Evolutionary conservation across 37 sponge, comb jelly and placozoan species (phyloP).

Genomic region (Halisarca cf. caerulea): DNA sequence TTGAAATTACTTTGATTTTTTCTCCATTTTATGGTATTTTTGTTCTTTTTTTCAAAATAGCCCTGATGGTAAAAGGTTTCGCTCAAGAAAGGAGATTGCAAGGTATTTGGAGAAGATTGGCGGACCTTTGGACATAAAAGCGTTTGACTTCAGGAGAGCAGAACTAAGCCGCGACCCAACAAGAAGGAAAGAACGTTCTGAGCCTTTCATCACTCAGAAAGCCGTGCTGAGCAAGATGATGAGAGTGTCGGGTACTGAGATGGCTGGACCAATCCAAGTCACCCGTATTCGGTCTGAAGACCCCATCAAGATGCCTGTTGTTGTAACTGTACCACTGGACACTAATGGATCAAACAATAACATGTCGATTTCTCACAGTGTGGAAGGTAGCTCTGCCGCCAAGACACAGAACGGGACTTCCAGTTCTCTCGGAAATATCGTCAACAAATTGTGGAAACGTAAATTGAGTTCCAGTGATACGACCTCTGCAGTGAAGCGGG

Average conservation of each 20-base stretch:
- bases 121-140: background rate
- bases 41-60: no score
- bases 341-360: background rate
- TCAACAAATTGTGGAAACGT: background rate
- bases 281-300: background rate
- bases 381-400: no score
- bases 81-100: slow-evolving; percentile 20
- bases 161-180: background rate
- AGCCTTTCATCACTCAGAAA: background rate
- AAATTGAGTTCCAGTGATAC: background rate
- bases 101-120: slow-evolving; percentile 12
- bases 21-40: background rate
- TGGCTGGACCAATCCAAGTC: background rate
- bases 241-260: background rate
- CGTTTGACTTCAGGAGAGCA: slow-evolving; percentile 14
- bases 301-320: background rate
- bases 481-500: no score
- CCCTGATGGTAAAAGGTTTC: slow-evolving; percentile 19
- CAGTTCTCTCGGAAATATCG: slow-evolving; percentile 3
- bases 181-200: background rate
- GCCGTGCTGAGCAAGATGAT: no score
- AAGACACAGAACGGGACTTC: background rate
- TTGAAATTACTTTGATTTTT: background rate
- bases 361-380: background rate
- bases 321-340: background rate